These are phyloP conservation scores for Tiliacea citrago DNA, from an alignment of 2,888 invertebrate species.

Conservation along the genomic window DNA sequence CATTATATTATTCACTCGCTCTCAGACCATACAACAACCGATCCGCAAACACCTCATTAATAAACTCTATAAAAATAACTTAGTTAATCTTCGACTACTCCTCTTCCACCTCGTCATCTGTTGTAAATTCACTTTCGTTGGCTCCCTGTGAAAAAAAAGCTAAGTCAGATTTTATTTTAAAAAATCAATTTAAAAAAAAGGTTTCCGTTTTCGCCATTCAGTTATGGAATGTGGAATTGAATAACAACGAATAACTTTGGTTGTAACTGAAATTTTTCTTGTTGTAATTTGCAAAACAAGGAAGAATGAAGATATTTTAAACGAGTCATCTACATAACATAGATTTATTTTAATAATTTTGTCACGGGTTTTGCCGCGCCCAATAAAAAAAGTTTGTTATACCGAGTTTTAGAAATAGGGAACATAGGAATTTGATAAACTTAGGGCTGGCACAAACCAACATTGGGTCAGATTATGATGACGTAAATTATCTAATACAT, in stretches of 20 bases:
- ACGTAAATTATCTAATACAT: neutral
- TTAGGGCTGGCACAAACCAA: neutral
- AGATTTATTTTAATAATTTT: neutral
- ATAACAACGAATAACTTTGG: neutral
- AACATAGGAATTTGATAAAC: conserved; percentile 7
- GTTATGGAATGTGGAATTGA: neutral
- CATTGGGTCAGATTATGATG: neutral
- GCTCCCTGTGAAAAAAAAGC: conserved; percentile 82
- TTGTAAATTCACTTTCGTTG: conserved; percentile 92
- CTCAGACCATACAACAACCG: conserved; percentile 82
- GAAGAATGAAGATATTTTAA: neutral
- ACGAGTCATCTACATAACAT: neutral
- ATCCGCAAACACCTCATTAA: conserved; percentile 81
- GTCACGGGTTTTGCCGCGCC: neutral
- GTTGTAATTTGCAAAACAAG: conserved; percentile 3
- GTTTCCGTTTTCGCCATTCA: neutral
- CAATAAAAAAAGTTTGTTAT: neutral
- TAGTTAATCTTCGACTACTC: conserved; percentile 83
- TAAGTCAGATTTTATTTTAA: neutral
- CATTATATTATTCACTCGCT: conserved; percentile 85
- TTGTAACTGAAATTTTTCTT: conserved; percentile 2
- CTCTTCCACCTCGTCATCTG: conserved; percentile 92
- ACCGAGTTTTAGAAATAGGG: neutral
- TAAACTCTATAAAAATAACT: conserved; percentile 90
- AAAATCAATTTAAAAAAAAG: neutral